Evolutionary conservation across 2,888 invertebrate genomes (phyloP), one percentile per base, ranked within the genome.

Genomic region (Euproctis similis): DNA sequence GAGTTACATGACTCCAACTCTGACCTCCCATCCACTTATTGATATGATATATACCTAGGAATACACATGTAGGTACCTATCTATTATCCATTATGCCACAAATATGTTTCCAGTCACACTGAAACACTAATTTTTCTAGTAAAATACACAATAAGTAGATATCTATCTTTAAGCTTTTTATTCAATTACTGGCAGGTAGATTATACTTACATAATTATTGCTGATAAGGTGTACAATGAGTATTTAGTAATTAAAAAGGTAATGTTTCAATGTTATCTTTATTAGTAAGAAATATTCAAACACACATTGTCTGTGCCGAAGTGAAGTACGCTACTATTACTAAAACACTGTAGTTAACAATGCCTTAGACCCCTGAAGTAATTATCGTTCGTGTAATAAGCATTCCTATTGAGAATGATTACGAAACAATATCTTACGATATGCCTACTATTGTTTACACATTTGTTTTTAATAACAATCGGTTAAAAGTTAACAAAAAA

Each of bases 401-500:
- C 39, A 52, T 56, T 51, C 55, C 57, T 47, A 47, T 42, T 36
- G 46, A 46, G n/a, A n/a, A n/a, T n/a, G n/a, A n/a, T n/a, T n/a
- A n/a, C n/a, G n/a, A n/a, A n/a, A n/a, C 30, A 41, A 33, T 30
- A 37, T 54, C n/a, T 63, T 64, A 56, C 64, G 51, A 60, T 63
- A 64, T 47, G 46, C 42, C 58, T 53, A 59, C 59, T 58, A 66
- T n/a, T n/a, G n/a, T n/a, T n/a, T n/a, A n/a, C n/a, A n/a, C n/a
- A 57, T 23, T 59, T 51, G 59, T 63, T 67, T 66, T 73, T 71
- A 68, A 64, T 60, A 73, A 76, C 74, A 76, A 74, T 76, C 59
- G 70, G 49, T 58, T 62, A 71, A n/a, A n/a, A 76, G 80, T 81
- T 80, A 70, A 71, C 62, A 64, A 66, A 78, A n/a, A n/a, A n/a